A percentile compares a stretch with the other conserved stretches of the same genome.
These are phyloP conservation scores for Bufo bufo DNA, from an alignment of 2,113 vertebrate species.

Conservation along the genomic window DNA sequence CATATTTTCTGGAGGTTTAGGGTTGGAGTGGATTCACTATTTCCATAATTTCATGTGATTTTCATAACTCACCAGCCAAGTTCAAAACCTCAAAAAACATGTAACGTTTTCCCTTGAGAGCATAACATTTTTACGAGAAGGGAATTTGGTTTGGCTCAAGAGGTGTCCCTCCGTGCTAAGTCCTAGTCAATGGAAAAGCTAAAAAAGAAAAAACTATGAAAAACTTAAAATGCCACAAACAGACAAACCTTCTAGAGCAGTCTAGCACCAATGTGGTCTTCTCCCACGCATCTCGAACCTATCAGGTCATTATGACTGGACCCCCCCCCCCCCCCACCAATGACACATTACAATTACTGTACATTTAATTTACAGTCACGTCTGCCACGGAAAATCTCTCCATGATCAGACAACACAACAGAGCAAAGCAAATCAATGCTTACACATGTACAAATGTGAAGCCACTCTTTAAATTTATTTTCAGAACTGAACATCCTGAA, in stretches of 20 bases:
- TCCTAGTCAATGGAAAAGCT: not conserved
- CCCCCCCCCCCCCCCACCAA: too few species aligned
- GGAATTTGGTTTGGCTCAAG: constrained; percentile 26
- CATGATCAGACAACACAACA: too few species aligned
- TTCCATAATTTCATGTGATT: constrained; percentile 24
- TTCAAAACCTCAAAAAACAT: constrained; percentile 12
- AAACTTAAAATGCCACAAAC: not conserved
- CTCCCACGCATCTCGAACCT: not conserved
- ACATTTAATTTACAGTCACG: too few species aligned
- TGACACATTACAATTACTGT: too few species aligned
- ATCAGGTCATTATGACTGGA: too few species aligned
- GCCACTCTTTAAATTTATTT: too few species aligned
- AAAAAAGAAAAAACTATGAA: not conserved
- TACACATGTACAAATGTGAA: too few species aligned
- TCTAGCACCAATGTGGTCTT: not conserved
- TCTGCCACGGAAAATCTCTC: too few species aligned
- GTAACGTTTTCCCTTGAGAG: not conserved
- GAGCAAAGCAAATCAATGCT: too few species aligned
- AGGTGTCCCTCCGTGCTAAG: not conserved
- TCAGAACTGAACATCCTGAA: too few species aligned
- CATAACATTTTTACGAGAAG: constrained; percentile 1
- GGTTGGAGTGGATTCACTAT: not conserved
- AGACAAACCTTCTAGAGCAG: not conserved
- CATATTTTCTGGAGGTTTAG: constrained; percentile 6
- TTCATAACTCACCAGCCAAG: constrained; percentile 10